Evolutionary conservation across 2,113 vertebrate genomes (phyloP).

Genomic region (Pachypanchax playfairii): DNA sequence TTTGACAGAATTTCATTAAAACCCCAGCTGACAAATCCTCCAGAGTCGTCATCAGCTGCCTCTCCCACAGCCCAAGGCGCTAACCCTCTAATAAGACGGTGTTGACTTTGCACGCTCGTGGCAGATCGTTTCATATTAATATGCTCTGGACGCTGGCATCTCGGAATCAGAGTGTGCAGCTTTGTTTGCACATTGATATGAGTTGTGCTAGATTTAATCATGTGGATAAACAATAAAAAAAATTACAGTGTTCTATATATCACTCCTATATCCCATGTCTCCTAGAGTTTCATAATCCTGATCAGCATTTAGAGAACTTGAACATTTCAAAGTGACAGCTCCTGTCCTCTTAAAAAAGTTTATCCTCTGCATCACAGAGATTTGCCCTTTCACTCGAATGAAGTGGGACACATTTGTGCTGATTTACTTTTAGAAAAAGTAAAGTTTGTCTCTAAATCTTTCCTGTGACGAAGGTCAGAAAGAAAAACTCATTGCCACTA

Average conservation of each 20-base stretch:
- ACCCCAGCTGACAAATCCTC: slow-evolving; percentile 76
- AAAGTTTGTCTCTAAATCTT: neutral
- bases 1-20: slow-evolving; percentile 78
- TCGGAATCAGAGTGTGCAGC: slow-evolving; percentile 70
- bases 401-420: neutral
- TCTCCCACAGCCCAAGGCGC: slow-evolving; percentile 27
- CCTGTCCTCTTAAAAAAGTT: neutral
- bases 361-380: neutral
- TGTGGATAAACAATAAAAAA: slow-evolving; percentile 75
- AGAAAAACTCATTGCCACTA: neutral
- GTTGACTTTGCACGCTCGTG: slow-evolving; percentile 73
- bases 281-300: slow-evolving; percentile 40
- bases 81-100: slow-evolving; percentile 73
- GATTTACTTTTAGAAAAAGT: neutral
- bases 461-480: neutral
- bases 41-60: slow-evolving; percentile 47
- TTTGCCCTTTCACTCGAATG: neutral
- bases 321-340: slow-evolving; percentile 24
- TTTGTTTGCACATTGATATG: slow-evolving; percentile 83
- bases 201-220: slow-evolving; percentile 83
- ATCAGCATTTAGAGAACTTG: slow-evolving; percentile 24
- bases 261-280: slow-evolving; percentile 42
- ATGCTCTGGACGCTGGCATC: slow-evolving; percentile 73
- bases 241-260: slow-evolving; percentile 62
- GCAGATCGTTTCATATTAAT: slow-evolving; percentile 77